Evolutionary conservation across 2,797 vertebrate species (phyloP).

Genomic region (Bucorvus abyssinicus): DNA sequence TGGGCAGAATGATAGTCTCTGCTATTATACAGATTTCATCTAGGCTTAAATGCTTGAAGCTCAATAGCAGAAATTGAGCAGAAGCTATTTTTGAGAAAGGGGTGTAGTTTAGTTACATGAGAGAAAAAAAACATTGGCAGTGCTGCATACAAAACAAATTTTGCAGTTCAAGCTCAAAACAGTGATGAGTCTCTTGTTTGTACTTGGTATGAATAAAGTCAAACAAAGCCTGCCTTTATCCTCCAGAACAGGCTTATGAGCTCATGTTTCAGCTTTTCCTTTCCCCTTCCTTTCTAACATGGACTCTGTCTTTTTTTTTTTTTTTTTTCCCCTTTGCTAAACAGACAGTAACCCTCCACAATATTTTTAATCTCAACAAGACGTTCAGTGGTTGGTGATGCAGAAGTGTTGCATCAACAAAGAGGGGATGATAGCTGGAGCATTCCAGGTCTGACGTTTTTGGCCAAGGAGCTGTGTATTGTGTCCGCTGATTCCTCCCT

Average conservation of each 20-base stretch:
- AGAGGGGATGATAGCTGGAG: background rate
- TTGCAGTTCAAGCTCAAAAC: background rate
- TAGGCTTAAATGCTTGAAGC: background rate
- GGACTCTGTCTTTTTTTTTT: background rate
- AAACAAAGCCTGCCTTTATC: constrained; percentile 54
- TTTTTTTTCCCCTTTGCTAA: background rate
- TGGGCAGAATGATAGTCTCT: background rate
- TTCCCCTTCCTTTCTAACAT: constrained; percentile 2
- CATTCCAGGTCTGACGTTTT: background rate
- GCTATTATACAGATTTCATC: background rate
- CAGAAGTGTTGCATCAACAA: background rate
- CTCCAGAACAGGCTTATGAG: background rate
- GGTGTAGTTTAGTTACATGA: background rate
- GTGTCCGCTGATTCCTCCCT: background rate
- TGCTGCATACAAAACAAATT: background rate
- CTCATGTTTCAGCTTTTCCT: constrained; percentile 31
- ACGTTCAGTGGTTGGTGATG: background rate
- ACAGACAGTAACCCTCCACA: background rate
- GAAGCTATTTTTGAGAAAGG: background rate
- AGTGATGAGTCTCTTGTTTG: constrained; percentile 30
- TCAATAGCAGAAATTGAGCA: background rate
- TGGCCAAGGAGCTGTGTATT: background rate
- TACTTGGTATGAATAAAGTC: constrained; percentile 25
- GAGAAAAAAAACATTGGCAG: background rate
- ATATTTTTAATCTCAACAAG: constrained; percentile 38